Base-by-base conservation (phyloP, 2,797 vertebrate genomes). In the Ptychobarbus kaznakovi region DNA sequence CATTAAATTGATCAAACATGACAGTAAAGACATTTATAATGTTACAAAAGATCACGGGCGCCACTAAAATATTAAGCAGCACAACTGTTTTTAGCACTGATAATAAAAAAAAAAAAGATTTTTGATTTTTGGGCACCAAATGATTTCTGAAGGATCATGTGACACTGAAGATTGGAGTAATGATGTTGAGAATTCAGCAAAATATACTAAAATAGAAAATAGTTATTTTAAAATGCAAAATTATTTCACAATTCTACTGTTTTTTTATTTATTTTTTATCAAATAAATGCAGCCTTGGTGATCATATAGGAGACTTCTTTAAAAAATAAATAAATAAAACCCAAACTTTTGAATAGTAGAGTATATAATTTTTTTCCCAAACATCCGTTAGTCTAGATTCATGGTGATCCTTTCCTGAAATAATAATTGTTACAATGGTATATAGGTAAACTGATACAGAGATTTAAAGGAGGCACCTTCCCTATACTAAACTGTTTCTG, bases 401-500 rank as follows among this genome's bases (percentile, higher is more conserved):
- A 25, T n/a, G 12, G 22, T n/a, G 7, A 40, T 61, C 20, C 38
- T 78, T 61, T 78, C 53, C 12, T 15, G 15, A 63, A 63, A 58
- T n/a, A 61, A n/a, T 22, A 15, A 51, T 53, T 56, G 35, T 56
- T 32, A 75, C 22, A 28, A 9, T 66, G 32, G 40, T 28, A 16
- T 16, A 46, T 18, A 49, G n/a, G 2, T 61, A 74, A 74, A 22
- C 9, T 82, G 25, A 65, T 18, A 6, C 10, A 63, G 11, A 32
- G 53, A 58, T 58, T 58, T 13, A 22, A 15, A 18, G 28, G 18
- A 40, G 32, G 20, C 9, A 56, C 53, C 10, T 75, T 70, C 6
- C 25, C 51, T n/a, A 32, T 32, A 13, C 35, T 65, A 75, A 83
- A 65, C 22, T 76, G 61, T 69, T 83, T 76, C 22, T 69, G 16